Evolutionary conservation across 1,140 invertebrate species (phyloP).

Genomic region (Copidosoma floridanum): DNA sequence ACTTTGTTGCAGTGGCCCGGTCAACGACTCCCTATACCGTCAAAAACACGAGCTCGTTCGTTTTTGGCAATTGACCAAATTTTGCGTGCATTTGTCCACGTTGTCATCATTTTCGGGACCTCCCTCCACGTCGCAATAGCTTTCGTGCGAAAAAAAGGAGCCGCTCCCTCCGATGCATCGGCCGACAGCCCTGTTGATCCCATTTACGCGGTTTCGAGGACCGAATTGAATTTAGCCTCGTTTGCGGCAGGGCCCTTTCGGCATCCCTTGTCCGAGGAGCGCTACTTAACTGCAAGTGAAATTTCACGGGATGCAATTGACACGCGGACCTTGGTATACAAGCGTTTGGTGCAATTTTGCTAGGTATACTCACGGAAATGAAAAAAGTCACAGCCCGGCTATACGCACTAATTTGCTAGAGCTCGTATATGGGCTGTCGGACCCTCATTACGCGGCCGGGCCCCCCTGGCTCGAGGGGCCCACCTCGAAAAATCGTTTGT

Average conservation of each 20-base stretch:
- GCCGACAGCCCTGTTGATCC: background rate
- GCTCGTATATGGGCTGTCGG: background rate
- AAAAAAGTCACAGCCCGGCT: too few relatives aligned
- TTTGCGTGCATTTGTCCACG: conserved; percentile 32
- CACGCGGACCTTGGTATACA: too few relatives aligned
- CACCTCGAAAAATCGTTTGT: conserved; percentile 8
- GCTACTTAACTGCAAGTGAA: too few relatives aligned
- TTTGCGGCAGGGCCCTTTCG: background rate
- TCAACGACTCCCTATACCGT: conserved; percentile 43
- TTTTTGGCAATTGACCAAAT: conserved; percentile 51
- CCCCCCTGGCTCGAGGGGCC: too few relatives aligned
- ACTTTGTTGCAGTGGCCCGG: conserved; percentile 38
- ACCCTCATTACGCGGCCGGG: background rate
- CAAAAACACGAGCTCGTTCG: background rate
- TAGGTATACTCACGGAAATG: too few relatives aligned
- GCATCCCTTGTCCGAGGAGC: too few relatives aligned
- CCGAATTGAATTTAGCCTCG: conserved; percentile 12
- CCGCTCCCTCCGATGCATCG: background rate
- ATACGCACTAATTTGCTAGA: background rate
- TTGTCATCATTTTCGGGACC: background rate
- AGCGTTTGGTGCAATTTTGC: too few relatives aligned
- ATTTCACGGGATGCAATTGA: too few relatives aligned
- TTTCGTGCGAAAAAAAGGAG: background rate
- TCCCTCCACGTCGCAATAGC: too few relatives aligned
- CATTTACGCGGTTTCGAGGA: background rate